Conservation (phyloP, 2,113 vertebrate species). For the Clarias macrocephalus region DNA sequence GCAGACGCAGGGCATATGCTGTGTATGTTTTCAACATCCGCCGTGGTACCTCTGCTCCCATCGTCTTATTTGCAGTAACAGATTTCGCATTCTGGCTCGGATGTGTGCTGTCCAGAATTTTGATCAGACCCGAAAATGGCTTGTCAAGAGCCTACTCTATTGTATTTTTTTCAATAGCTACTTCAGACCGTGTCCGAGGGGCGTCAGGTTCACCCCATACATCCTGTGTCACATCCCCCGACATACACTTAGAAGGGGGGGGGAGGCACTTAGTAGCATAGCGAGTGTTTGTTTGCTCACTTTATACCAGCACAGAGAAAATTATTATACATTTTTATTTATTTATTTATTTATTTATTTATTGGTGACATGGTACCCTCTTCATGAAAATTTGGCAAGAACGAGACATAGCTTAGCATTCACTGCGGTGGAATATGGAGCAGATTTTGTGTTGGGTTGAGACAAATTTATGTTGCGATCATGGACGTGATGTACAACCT, state of each 20-base stretch:
- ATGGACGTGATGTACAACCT: background rate
- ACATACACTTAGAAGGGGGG: background rate
- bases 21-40: background rate
- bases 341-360: no score
- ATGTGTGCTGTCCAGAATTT: background rate
- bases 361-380: no score
- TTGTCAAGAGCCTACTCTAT: background rate
- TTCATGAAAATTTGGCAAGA: background rate
- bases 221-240: no score
- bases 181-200: background rate
- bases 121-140: background rate
- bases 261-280: background rate
- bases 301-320: background rate
- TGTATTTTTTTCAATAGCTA: background rate
- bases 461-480: no score
- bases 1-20: background rate
- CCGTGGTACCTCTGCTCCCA: background rate
- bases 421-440: background rate
- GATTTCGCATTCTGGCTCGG: background rate
- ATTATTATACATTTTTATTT: background rate
- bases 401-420: background rate
- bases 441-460: background rate
- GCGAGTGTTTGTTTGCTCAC: background rate
- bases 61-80: background rate
- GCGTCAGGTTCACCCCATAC: background rate